phyloP scores from a whole-genome alignment of 2,797 vertebrate species.

The Pangasius macronema region DNA sequence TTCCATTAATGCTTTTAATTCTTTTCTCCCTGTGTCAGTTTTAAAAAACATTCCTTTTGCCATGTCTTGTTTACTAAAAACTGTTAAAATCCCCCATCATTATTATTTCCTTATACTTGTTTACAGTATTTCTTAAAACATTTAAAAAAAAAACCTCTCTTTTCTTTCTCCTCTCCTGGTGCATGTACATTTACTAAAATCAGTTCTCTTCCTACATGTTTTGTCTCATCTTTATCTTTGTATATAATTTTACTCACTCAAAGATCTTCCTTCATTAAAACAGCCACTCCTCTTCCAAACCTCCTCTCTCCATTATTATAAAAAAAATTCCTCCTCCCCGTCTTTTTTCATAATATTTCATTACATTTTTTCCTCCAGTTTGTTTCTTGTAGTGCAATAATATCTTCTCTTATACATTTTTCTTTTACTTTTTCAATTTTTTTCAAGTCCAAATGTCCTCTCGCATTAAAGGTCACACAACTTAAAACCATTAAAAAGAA shows the following conservation, averaged over 20 bases:
- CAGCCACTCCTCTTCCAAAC: neutral
- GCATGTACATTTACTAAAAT: neutral
- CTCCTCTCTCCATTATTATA: neutral
- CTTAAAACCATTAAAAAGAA: no score
- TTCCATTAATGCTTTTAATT: neutral
- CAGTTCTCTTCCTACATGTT: neutral
- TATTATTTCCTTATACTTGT: neutral
- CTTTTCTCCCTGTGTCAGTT: neutral
- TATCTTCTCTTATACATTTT: neutral
- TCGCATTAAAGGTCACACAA: no score
- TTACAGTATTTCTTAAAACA: neutral
- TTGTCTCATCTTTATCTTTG: neutral
- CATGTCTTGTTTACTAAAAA: neutral
- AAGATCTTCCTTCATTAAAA: neutral
- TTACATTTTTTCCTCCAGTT: neutral
- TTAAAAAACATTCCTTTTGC: neutral
- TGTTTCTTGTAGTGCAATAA: neutral
- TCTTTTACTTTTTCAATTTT: neutral
- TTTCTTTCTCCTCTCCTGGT: neutral
- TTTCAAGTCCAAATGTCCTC: no score
- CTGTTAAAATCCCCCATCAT: constrained; percentile 20
- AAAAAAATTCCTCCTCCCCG: neutral
- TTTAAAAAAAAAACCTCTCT: neutral
- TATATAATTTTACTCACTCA: neutral
- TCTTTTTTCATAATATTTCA: neutral